Evolutionary conservation across 2,888 invertebrate species (phyloP).

Genomic region (Orthosia incerta): DNA sequence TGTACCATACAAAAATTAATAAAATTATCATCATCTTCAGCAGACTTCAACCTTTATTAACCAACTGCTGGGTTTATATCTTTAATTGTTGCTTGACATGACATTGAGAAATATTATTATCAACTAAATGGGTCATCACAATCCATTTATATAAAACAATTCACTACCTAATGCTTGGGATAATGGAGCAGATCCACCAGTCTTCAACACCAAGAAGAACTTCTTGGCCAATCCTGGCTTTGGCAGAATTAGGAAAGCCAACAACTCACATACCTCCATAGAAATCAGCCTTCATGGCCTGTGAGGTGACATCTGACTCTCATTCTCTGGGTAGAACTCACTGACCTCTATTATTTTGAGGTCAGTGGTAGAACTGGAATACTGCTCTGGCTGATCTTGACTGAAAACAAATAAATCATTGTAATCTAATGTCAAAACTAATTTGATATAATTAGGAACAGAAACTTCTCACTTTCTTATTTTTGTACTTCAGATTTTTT

Average conservation of each 20-base stretch:
- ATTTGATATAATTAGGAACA: not conserved
- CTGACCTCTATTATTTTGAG: too few species aligned
- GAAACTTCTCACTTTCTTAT: not conserved
- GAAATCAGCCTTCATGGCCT: conserved; percentile 99
- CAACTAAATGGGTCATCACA: not conserved
- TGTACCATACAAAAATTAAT: not conserved
- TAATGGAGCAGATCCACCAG: conserved; percentile 95
- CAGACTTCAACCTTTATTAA: too few species aligned
- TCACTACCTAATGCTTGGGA: conserved; percentile 94
- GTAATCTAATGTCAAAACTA: not conserved
- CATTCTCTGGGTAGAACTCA: conserved; percentile 99
- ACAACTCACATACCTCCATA: too few species aligned
- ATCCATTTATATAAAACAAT: not conserved
- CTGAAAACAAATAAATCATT: conserved; percentile 83
- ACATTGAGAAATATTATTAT: not conserved
- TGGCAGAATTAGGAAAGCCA: conserved; percentile 99
- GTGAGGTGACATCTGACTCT: conserved; percentile 96
- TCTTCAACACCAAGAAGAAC: conserved; percentile 98
- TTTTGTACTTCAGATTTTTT: not conserved
- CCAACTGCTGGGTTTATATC: not conserved
- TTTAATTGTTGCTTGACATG: too few species aligned
- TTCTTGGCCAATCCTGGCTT: conserved; percentile 99
- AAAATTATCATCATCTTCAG: not conserved
- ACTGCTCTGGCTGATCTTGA: conserved; percentile 97
- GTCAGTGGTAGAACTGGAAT: conserved; percentile 99